Evolutionary conservation across 2,888 invertebrate genomes (phyloP).

Genomic region (Coremacera marginata): DNA sequence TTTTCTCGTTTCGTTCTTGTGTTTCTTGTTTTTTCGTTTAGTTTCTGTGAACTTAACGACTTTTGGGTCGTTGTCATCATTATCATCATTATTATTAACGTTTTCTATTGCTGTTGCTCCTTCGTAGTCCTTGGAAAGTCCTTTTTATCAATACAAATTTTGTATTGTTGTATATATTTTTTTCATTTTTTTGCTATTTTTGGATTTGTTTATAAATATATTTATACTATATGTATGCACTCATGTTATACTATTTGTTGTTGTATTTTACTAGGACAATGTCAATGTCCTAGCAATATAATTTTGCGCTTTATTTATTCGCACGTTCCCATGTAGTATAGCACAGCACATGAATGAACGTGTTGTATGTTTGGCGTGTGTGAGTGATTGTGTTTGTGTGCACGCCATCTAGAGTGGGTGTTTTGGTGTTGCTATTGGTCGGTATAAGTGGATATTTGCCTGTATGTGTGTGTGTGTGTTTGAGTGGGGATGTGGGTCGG

Average conservation of each 20-base stretch:
- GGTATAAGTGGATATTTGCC: background rate
- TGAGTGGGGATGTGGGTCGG: slow-evolving; percentile 43
- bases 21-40: too few species aligned
- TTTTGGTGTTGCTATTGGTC: slow-evolving; percentile 41
- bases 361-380: background rate
- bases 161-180: background rate
- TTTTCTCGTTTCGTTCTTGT: too few species aligned
- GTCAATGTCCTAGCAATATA: slow-evolving; percentile 47
- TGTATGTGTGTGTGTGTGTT: slow-evolving; percentile 3
- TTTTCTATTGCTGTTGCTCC: background rate
- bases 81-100: background rate
- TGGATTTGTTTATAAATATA: too few species aligned
- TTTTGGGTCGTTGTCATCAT: background rate
- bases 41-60: too few species aligned
- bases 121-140: background rate
- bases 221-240: too few species aligned
- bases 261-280: slow-evolving; percentile 46
- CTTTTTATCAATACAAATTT: background rate
- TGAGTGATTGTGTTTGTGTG: slow-evolving; percentile 1
- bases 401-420: slow-evolving; percentile 27
- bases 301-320: background rate
- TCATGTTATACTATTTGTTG: background rate
- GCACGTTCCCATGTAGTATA: background rate
- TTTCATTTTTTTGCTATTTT: background rate
- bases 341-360: too few species aligned